Evolutionary conservation across 2,113 vertebrate species (phyloP).

Genomic region (Ciconia maguari): DNA sequence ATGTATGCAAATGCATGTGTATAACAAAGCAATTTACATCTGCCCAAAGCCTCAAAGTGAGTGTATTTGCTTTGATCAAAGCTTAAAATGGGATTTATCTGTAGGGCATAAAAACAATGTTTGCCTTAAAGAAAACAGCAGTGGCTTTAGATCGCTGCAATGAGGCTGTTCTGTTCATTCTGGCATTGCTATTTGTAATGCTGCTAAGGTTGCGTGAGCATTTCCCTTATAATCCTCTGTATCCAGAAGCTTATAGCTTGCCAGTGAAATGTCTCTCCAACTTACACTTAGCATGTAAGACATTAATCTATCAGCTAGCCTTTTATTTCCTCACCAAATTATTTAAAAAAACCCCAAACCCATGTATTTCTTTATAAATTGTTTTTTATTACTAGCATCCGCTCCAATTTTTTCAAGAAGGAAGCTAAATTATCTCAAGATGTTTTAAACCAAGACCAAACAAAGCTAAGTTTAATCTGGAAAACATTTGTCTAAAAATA

Average conservation of each 20-base stretch:
- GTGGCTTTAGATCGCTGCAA: slow-evolving; percentile 48
- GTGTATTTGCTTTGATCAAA: slow-evolving; percentile 78
- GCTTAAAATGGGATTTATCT: slow-evolving; percentile 78
- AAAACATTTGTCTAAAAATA: neutral
- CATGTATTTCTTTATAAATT: neutral
- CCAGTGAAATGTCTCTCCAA: slow-evolving; percentile 22
- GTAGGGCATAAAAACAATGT: slow-evolving; percentile 74
- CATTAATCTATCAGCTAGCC: slow-evolving; percentile 15
- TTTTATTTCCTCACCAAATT: neutral
- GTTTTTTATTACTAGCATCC: neutral
- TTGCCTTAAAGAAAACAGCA: slow-evolving; percentile 67
- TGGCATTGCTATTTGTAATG: slow-evolving; percentile 36
- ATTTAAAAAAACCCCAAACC: neutral
- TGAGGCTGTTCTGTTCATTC: slow-evolving; percentile 28
- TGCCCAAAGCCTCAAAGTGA: slow-evolving; percentile 74
- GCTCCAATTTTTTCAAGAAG: neutral
- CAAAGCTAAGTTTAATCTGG: neutral
- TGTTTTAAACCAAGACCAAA: neutral
- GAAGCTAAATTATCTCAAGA: neutral
- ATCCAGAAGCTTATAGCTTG: slow-evolving; percentile 24
- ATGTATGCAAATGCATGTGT: slow-evolving; percentile 77
- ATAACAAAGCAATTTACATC: slow-evolving; percentile 77
- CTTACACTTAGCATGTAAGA: neutral
- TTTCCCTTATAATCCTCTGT: slow-evolving; percentile 39
- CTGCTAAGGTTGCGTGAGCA: slow-evolving; percentile 23